These are phyloP conservation scores for Strigamia transsilvanica DNA, from an alignment of 2,888 invertebrate genomes.

Conservation along the genomic window DNA sequence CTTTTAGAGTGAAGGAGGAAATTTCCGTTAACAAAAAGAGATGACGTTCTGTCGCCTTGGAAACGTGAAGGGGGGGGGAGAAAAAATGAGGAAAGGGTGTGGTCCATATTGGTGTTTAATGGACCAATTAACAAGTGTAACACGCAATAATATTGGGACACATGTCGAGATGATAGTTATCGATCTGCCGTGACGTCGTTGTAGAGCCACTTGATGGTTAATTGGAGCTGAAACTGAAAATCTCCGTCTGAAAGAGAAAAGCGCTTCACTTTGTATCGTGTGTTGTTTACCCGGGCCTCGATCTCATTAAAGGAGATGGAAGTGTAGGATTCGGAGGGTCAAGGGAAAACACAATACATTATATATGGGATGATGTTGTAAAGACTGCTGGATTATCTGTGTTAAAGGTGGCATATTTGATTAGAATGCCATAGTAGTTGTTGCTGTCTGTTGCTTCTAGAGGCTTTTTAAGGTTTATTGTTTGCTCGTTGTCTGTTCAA, in stretches of 20 bases:
- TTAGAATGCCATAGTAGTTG: no score
- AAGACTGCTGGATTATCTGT: no score
- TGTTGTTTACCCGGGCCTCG: neutral
- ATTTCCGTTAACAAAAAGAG: neutral
- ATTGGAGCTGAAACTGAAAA: neutral
- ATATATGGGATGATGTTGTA: neutral
- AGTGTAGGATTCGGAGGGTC: neutral
- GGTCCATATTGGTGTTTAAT: conserved; percentile 8
- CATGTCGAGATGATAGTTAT: conserved; percentile 8
- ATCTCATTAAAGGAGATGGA: neutral
- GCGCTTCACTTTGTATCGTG: neutral
- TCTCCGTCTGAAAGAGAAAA: neutral
- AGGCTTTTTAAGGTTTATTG: no score
- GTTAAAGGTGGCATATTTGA: no score
- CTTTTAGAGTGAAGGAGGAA: neutral
- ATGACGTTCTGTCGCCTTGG: neutral
- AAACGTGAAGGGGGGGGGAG: neutral
- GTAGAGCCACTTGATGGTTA: neutral
- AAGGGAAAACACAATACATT: neutral
- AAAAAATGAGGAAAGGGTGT: neutral
- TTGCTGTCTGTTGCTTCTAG: no score
- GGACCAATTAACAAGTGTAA: conserved; percentile 3
- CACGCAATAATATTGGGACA: conserved; percentile 8
- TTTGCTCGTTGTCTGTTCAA: no score
- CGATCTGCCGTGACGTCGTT: neutral